Evolutionary conservation across 2,888 invertebrate species (phyloP).

Genomic region (Leptopilina drosophilae): DNA sequence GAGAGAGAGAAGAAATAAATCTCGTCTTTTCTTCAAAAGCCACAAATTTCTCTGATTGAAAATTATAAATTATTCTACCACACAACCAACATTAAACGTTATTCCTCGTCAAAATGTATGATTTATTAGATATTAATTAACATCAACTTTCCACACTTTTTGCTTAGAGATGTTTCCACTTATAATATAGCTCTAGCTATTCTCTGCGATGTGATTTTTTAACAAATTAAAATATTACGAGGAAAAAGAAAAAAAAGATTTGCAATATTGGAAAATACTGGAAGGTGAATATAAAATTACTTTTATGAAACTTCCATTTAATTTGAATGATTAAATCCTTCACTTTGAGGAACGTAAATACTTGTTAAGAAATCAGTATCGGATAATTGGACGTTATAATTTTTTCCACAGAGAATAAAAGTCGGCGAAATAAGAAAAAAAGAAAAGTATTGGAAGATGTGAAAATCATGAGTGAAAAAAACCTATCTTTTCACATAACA

Average conservation of each 20-base stretch:
- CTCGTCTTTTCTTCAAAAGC: background rate
- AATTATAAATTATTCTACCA: conserved; percentile 14
- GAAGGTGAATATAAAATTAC: conserved; percentile 3
- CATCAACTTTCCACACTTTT: background rate
- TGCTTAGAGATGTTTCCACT: background rate
- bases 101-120: conserved; percentile 11
- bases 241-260: background rate
- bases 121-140: conserved; percentile 35
- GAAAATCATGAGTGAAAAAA: background rate
- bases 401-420: conserved; percentile 2
- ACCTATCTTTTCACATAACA: background rate
- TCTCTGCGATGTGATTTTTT: background rate
- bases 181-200: background rate
- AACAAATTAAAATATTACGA: background rate
- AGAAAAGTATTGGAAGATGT: background rate
- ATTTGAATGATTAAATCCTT: conserved; percentile 16
- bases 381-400: background rate
- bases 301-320: conserved; percentile 5
- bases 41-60: conserved; percentile 5
- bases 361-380: conserved; percentile 12
- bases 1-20: background rate
- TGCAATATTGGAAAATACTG: conserved; percentile 4
- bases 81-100: background rate
- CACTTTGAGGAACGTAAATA: conserved; percentile 5
- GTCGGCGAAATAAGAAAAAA: background rate